Percentiles rank a stretch among this genome's conserved stretches.
These are phyloP conservation scores for Bombus sibiricus DNA, from an alignment of 1,140 invertebrate species.

Conservation along the genomic window DNA sequence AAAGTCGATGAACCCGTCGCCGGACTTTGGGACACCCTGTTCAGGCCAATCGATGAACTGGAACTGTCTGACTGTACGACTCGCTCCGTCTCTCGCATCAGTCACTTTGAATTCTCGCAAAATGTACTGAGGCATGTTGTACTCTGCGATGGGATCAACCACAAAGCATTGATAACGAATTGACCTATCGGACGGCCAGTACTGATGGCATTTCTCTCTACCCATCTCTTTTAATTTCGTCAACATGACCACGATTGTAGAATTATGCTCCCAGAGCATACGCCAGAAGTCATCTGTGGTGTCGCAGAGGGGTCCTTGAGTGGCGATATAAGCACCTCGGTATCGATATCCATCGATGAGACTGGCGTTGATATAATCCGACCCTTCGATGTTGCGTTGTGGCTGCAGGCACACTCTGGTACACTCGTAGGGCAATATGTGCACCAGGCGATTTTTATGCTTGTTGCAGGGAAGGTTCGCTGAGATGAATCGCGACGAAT, in stretches of 20 bases:
- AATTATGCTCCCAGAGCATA: conserved; percentile 99
- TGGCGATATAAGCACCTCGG: conserved; percentile 97
- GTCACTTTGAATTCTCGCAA: conserved; percentile 99
- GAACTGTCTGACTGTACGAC: conserved; percentile 98
- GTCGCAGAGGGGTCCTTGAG: conserved; percentile 97
- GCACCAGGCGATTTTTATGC: conserved; percentile 98
- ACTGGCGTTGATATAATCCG: conserved; percentile 99
- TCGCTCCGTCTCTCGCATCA: conserved; percentile 96
- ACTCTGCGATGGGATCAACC: conserved; percentile 99
- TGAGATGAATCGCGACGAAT: conserved; percentile 96
- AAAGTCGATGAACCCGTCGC: conserved; percentile 99
- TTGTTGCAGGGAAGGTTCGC: conserved; percentile 98
- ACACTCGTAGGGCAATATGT: conserved; percentile 98
- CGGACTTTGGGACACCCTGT: conserved; percentile 98
- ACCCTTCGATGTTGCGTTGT: conserved; percentile 95
- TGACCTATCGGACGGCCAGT: conserved; percentile 99
- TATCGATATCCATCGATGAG: conserved; percentile 98
- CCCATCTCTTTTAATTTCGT: conserved; percentile 99
- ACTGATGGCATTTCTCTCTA: conserved; percentile 98
- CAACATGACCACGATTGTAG: conserved; percentile 99
- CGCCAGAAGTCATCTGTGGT: conserved; percentile 99
- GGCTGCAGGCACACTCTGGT: conserved; percentile 97
- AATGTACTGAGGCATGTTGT: conserved; percentile 99
- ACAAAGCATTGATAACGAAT: conserved; percentile 98
- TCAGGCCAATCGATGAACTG: conserved; percentile 99